A percentile compares a stretch with the other conserved stretches of the same genome.
These are phyloP conservation scores for Drosophila lowei DNA, from an alignment of 1,140 invertebrate genomes.

Conservation along the genomic window DNA sequence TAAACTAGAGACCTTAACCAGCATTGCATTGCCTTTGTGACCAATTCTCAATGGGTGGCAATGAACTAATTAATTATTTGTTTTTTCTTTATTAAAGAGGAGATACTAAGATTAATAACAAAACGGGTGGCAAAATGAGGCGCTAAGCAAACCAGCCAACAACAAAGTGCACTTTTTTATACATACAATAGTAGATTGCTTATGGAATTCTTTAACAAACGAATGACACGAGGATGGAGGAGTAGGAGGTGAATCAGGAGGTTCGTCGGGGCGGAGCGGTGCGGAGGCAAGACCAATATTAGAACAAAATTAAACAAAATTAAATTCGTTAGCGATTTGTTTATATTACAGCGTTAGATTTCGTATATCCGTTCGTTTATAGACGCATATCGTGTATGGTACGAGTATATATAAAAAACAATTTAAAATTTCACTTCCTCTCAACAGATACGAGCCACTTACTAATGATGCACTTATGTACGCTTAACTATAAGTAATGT, in stretches of 20 bases:
- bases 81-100: constrained; percentile 9
- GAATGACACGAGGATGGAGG: background rate
- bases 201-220: constrained; percentile 46
- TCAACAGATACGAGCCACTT: constrained; percentile 65
- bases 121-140: constrained; percentile 41
- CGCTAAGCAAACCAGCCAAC: constrained; percentile 66
- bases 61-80: constrained; percentile 29
- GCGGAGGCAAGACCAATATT: background rate
- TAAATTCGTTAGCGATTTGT: constrained; percentile 74
- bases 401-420: constrained; percentile 50
- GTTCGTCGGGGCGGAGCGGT: background rate
- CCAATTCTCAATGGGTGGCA: constrained; percentile 52
- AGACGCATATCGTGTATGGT: constrained; percentile 39
- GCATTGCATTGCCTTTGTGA: constrained; percentile 45
- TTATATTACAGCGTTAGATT: constrained; percentile 72
- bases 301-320: constrained; percentile 58
- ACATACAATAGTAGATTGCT: constrained; percentile 46
- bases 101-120: constrained; percentile 42
- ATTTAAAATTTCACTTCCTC: constrained; percentile 71
- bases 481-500: constrained; percentile 50
- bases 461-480: constrained; percentile 53
- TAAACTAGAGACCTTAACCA: constrained; percentile 60
- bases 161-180: constrained; percentile 63
- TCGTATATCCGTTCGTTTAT: constrained; percentile 37
- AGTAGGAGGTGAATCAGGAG: constrained; percentile 24